A percentile compares a stretch with the other conserved stretches of the same genome.
Conservation (phyloP, 2,888 invertebrate genomes). For the Caenorhabditis sp. region DNA sequence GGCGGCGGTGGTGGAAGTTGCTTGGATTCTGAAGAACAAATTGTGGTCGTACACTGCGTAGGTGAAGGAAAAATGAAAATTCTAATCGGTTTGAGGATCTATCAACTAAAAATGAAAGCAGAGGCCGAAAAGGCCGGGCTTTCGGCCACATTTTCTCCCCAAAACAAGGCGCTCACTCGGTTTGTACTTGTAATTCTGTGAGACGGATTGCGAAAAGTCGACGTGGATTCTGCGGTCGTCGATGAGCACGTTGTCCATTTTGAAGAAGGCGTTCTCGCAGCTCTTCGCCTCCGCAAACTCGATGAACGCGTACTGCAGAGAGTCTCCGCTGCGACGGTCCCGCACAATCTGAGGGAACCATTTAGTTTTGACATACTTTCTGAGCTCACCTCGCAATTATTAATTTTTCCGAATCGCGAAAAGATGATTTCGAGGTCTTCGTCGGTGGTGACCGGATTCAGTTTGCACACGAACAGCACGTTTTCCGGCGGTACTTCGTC, state of each 20-base stretch:
- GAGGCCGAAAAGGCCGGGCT: too few relatives aligned
- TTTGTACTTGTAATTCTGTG: slow-evolving; percentile 83
- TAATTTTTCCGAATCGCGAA: slow-evolving; percentile 85
- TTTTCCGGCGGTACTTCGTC: slow-evolving; percentile 98
- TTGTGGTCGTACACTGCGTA: too few relatives aligned
- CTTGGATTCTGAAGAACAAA: too few relatives aligned
- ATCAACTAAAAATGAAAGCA: too few relatives aligned
- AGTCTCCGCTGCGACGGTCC: slow-evolving; percentile 92
- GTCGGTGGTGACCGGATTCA: slow-evolving; percentile 97
- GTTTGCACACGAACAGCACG: slow-evolving; percentile 97
- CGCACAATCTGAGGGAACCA: slow-evolving; percentile 85
- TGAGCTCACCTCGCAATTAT: slow-evolving; percentile 81
- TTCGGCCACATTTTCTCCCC: not conserved
- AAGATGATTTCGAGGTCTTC: slow-evolving; percentile 94
- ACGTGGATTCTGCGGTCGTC: slow-evolving; percentile 99
- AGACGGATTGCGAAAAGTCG: slow-evolving; percentile 98
- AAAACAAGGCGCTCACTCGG: slow-evolving; percentile 38
- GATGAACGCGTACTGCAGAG: slow-evolving; percentile 97
- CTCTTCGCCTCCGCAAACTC: slow-evolving; percentile 88
- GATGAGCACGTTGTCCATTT: slow-evolving; percentile 99
- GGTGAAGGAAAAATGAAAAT: too few relatives aligned
- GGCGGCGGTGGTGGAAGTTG: too few relatives aligned
- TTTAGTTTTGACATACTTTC: not conserved
- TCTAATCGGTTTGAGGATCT: too few relatives aligned
- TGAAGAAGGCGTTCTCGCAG: slow-evolving; percentile 98